A percentile compares a stretch with the other conserved stretches of the same genome.
Conservation (phyloP, 2,888 invertebrate species). For the Chloromyia formosa region DNA sequence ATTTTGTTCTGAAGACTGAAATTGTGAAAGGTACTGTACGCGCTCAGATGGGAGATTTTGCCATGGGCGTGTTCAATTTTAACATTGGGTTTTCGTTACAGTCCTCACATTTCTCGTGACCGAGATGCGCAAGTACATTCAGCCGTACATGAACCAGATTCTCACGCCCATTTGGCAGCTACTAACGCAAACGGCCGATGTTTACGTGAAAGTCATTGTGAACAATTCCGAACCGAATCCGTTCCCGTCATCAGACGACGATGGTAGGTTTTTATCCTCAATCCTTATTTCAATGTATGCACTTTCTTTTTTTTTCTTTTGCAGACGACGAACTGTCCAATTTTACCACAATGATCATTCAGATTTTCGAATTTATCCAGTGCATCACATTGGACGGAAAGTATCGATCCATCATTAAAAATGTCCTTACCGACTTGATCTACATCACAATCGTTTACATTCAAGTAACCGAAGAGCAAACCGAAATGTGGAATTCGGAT, state of each 20-base stretch:
- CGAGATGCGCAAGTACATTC: constrained; percentile 70
- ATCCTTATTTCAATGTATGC: not conserved
- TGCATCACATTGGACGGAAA: constrained; percentile 69
- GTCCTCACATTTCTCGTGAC: constrained; percentile 71
- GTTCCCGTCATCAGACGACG: constrained; percentile 69
- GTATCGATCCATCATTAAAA: constrained; percentile 68
- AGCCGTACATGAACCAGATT: constrained; percentile 69
- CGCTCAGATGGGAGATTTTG: not conserved
- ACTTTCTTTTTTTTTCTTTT: constrained; percentile 37
- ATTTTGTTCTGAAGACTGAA: constrained; percentile 72
- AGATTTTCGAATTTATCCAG: constrained; percentile 74
- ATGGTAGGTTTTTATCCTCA: constrained; percentile 54
- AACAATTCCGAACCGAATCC: constrained; percentile 67
- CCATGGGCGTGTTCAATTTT: not conserved
- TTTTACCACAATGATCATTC: constrained; percentile 72
- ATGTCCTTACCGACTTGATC: constrained; percentile 70
- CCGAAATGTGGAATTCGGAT: constrained; percentile 70
- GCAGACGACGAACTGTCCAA: constrained; percentile 70
- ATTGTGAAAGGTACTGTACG: constrained; percentile 68
- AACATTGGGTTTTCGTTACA: constrained; percentile 53
- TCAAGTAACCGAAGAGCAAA: constrained; percentile 76
- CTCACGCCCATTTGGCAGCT: constrained; percentile 74
- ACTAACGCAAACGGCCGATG: constrained; percentile 72
- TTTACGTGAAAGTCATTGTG: constrained; percentile 71
- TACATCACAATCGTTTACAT: constrained; percentile 75